These are phyloP conservation scores for Callipepla californica DNA, from an alignment of 2,113 vertebrate species.

Conservation along the genomic window DNA sequence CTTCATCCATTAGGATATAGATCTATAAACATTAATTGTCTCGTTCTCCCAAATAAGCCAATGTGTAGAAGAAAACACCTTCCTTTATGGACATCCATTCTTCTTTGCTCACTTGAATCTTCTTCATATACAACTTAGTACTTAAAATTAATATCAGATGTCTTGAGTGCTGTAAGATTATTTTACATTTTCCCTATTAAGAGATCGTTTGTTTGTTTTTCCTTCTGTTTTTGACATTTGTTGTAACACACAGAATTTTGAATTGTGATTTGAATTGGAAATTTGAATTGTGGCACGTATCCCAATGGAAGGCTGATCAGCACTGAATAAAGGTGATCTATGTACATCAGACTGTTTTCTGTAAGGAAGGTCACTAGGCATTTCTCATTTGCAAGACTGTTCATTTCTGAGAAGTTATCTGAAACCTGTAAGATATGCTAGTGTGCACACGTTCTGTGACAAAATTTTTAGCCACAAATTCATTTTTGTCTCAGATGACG, in stretches of 20 bases:
- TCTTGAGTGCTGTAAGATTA: not conserved
- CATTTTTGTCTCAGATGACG: not conserved
- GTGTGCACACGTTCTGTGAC: not conserved
- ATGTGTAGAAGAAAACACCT: not conserved
- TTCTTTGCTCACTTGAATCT: not conserved
- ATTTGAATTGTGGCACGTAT: not conserved
- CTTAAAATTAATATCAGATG: not conserved
- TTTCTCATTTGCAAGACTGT: not conserved
- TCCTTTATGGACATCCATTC: not conserved
- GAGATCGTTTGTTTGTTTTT: not conserved
- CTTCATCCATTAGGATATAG: not conserved
- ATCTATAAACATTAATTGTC: not conserved
- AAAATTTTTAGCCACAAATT: not conserved
- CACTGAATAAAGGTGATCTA: not conserved
- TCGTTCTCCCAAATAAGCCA: not conserved
- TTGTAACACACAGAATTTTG: not conserved
- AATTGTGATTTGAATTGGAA: too few species aligned
- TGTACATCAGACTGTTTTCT: not conserved
- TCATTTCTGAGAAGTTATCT: not conserved
- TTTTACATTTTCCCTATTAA: not conserved
- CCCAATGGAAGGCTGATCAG: not conserved
- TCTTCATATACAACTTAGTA: not conserved
- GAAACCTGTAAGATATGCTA: not conserved
- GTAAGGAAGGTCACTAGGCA: rapidly evolving
- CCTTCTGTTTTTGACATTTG: rapidly evolving